Percentiles rank a stretch among this genome's conserved stretches.
Conservation (phyloP, 2,113 vertebrate genomes). For the Spermophilus dauricus region DNA sequence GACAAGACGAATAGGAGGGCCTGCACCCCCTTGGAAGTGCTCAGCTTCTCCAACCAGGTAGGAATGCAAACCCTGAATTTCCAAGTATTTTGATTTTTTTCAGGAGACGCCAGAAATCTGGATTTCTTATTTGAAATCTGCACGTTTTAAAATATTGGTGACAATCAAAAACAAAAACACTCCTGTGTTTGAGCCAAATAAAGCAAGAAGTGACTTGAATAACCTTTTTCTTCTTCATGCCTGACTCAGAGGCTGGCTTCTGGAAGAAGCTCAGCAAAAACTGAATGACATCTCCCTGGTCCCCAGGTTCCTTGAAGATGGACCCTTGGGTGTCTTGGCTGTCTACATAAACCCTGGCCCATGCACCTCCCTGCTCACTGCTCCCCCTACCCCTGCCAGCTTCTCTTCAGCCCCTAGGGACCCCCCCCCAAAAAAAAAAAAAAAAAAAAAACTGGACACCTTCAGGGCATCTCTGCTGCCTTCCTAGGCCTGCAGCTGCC, state of each 20-base stretch:
- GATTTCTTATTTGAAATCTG: constrained; percentile 58
- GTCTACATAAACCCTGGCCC: background rate
- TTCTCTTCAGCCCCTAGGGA: background rate
- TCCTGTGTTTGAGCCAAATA: constrained; percentile 53
- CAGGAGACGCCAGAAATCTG: constrained; percentile 47
- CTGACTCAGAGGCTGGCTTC: constrained; percentile 33
- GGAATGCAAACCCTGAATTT: background rate
- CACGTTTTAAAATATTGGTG: constrained; percentile 57
- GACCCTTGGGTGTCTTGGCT: background rate
- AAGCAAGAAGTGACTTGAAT: constrained; percentile 45
- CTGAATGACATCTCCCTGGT: background rate
- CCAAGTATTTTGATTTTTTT: constrained; percentile 7
- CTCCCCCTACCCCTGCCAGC: background rate
- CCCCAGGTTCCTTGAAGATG: background rate
- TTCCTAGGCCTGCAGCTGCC: background rate
- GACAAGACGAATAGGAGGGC: background rate
- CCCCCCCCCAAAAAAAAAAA: background rate
- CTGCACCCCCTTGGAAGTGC: fast-evolving
- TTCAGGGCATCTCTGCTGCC: background rate
- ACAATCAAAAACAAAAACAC: constrained; percentile 38
- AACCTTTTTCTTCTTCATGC: constrained; percentile 39
- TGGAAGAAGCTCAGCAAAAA: background rate
- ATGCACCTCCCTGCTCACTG: background rate
- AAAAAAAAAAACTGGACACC: too few species aligned
- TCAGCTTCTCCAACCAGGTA: background rate